Base-by-base conservation (phyloP, 1,140 invertebrate genomes). In the Drosophila orena region DNA sequence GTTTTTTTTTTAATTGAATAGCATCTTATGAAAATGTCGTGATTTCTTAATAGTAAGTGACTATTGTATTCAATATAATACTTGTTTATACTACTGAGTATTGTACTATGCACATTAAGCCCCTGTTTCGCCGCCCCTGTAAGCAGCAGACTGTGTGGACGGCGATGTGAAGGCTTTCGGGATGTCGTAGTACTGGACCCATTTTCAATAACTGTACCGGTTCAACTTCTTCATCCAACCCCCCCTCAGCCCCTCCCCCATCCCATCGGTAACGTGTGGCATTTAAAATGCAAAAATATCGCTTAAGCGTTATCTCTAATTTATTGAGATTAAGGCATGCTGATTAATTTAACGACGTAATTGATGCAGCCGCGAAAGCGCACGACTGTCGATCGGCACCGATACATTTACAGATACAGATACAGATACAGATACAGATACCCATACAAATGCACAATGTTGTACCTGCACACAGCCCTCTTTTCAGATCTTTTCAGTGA, bases 321-420 rank as follows among this genome's bases (percentile, higher is more conserved):
- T 70, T 79, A 77, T 89, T 84, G 47, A 79, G 76, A 72, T 77
- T 78, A 66, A 78, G 73, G 60, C 61, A 53, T 35, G 42, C 66
- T 88, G 75, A 79, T 86, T 83, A 88, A 81, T 88, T 79, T 79
- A 77, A 66, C 76, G 66, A 62, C 79, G 79, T 83, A 86, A 88
- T 88, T 79, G 76, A 89, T 89, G 75, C 83, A 86, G 73, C 61
- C 65, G 44, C 49, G 65, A 62, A 73, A 58, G 47, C 73, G 60
- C 65, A 77, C 73, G 64, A 62, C 44, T 59, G 37, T 15, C 42
- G 47, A 34, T 30, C 30, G 34, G 53, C 73, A 68, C 65, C 68
- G 61, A 68, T 54, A 55, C 65, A 14, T 12, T 11, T 38, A 38
- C 37, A 38, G 3, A 37, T 37, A 46, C 49, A 14, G 37, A 54